Percentiles rank a stretch among this genome's conserved stretches.
Evolutionary conservation across 2,113 vertebrate species (phyloP).

Genomic region (Cariama cristata): DNA sequence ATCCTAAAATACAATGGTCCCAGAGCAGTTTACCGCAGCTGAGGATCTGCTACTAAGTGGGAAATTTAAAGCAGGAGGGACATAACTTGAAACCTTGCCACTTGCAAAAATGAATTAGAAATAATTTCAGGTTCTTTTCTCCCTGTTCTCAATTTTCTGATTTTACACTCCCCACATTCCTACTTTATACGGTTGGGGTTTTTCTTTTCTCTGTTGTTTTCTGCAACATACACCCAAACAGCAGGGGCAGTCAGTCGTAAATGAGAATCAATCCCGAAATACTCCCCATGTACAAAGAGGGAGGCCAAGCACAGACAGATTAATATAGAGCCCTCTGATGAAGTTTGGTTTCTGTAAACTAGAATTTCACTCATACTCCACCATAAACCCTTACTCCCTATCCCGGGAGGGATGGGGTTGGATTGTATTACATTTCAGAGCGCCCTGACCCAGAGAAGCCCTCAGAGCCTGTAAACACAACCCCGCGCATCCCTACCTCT

Average conservation of each 20-base stretch:
- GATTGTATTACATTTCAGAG: not conserved
- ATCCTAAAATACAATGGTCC: not conserved
- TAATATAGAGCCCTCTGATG: not conserved
- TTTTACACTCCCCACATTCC: not conserved
- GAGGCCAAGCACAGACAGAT: not conserved
- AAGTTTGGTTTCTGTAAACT: not conserved
- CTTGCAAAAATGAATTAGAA: not conserved
- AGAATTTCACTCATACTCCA: not conserved
- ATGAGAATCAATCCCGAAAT: not conserved
- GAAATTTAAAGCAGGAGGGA: not conserved
- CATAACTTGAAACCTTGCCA: not conserved
- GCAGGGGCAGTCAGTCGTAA: not conserved
- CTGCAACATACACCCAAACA: not conserved
- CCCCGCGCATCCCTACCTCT: not conserved
- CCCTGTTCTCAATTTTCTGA: not conserved
- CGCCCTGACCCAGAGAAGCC: not conserved
- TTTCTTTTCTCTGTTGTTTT: not conserved
- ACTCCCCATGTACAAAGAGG: rapidly evolving
- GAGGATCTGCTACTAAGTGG: not conserved
- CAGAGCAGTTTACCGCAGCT: not conserved
- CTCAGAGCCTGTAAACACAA: not conserved
- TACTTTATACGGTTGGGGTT: rapidly evolving
- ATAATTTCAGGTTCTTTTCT: not conserved
- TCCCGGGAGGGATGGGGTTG: not conserved
- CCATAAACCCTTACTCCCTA: not conserved